Evolutionary conservation across 2,113 vertebrate genomes (phyloP).

Genomic region (Galemys pyrenaicus): DNA sequence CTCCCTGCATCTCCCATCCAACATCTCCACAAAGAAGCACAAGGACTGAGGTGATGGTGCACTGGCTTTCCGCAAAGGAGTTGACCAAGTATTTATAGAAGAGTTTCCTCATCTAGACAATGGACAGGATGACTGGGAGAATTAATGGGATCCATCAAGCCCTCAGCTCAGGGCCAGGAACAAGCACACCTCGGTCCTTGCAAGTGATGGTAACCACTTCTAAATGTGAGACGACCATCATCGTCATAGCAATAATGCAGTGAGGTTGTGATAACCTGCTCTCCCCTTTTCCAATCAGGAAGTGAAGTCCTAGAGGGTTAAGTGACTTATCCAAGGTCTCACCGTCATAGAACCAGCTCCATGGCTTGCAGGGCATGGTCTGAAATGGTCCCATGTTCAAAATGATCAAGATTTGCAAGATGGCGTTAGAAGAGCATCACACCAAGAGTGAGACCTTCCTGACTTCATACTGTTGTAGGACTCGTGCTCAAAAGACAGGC

Average conservation of each 20-base stretch:
- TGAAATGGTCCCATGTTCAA: not conserved
- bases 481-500: not conserved
- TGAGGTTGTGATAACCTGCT: not conserved
- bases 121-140: not conserved
- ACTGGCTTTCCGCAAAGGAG: accelerated
- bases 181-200: accelerated
- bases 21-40: too few relatives aligned
- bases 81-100: not conserved
- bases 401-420: not conserved
- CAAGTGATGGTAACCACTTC: not conserved
- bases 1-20: too few relatives aligned
- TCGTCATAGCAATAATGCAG: accelerated
- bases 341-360: accelerated
- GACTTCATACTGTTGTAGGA: accelerated
- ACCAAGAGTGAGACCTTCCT: accelerated
- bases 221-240: accelerated
- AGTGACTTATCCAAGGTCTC: not conserved
- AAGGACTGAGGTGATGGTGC: too few relatives aligned
- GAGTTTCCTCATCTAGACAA: not conserved
- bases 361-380: not conserved
- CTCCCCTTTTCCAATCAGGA: not conserved
- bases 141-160: not conserved
- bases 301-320: not conserved
- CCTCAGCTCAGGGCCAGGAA: not conserved
- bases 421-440: not conserved